A percentile compares a stretch with the other conserved stretches of the same genome.
These are phyloP conservation scores for Trogon melanurus DNA, from an alignment of 2,113 vertebrate species.

Conservation along the genomic window DNA sequence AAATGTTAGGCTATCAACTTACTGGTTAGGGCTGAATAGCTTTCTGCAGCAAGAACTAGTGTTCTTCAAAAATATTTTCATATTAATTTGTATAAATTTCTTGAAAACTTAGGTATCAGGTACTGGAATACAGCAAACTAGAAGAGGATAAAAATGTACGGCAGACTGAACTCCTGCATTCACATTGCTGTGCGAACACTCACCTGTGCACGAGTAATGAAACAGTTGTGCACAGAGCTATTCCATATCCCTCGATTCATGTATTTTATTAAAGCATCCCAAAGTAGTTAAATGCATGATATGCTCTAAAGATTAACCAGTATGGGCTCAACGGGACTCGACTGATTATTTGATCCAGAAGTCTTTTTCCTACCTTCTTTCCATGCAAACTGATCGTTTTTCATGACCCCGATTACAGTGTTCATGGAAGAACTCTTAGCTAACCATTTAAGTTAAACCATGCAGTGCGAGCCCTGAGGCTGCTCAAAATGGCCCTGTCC, in stretches of 20 bases:
- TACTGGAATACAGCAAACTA: background rate
- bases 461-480: background rate
- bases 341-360: background rate
- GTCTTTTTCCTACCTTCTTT: background rate
- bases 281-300: background rate
- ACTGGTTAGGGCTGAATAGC: background rate
- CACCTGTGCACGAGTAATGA: background rate
- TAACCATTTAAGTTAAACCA: background rate
- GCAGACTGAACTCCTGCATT: background rate
- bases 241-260: background rate
- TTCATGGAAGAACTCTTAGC: background rate
- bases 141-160: background rate
- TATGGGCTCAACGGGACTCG: background rate
- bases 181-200: background rate
- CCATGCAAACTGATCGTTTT: background rate
- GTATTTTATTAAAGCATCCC: background rate
- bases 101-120: background rate
- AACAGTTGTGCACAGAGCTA: background rate
- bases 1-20: slow-evolving; percentile 13
- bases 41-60: slow-evolving; percentile 23
- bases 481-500: background rate
- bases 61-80: slow-evolving; percentile 49
- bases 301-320: background rate
- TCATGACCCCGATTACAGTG: rapidly evolving
- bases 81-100: background rate